Evolutionary conservation across 2,113 vertebrate species (phyloP).

Genomic region (Gallinago media): DNA sequence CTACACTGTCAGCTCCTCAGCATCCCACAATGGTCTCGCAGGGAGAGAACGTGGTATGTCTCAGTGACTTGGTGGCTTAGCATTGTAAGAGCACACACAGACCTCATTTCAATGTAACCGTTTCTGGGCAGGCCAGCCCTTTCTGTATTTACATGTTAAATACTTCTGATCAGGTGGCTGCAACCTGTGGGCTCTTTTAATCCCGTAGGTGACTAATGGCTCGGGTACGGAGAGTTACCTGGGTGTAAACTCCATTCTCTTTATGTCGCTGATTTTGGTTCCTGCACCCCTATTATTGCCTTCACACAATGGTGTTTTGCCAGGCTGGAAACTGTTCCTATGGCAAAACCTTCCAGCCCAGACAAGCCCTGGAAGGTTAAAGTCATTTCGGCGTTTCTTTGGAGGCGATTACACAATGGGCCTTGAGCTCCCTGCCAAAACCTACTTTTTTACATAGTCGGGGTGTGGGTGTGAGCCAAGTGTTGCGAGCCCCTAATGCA

Average conservation of each 20-base stretch:
- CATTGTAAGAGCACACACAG: background rate
- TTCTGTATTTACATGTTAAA: background rate
- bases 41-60: background rate
- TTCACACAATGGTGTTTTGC: constrained; percentile 1
- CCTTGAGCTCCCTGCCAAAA: background rate
- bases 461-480: background rate
- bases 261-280: background rate
- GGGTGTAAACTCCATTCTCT: background rate
- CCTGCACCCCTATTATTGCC: background rate
- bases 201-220: background rate
- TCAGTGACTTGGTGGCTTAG: rapidly evolving
- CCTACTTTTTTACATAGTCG: background rate
- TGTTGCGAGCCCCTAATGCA: background rate
- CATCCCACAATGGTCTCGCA: rapidly evolving
- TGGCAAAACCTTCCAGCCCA: constrained; percentile 22
- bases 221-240: background rate
- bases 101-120: background rate
- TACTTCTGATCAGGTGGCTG: background rate
- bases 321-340: background rate
- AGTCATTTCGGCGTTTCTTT: background rate
- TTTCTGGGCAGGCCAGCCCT: background rate
- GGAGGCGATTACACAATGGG: background rate
- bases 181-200: background rate
- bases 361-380: background rate
- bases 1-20: background rate